Base-by-base conservation (phyloP, 1,140 invertebrate genomes). In the Vanessa atalanta region DNA sequence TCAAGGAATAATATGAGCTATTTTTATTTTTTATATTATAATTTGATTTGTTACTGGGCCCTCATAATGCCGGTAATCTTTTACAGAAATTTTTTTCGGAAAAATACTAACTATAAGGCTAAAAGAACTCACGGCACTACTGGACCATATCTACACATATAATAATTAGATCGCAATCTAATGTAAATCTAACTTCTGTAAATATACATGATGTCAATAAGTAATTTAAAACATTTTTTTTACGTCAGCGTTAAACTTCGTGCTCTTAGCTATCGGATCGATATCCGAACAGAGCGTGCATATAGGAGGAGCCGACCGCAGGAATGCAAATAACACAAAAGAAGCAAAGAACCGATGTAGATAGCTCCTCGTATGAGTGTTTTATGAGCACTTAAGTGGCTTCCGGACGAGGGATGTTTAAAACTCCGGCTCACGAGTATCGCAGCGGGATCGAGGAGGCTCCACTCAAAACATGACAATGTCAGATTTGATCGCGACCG, bases 351-450 rank as follows among this genome's bases (percentile, higher is more conserved):
- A 84, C 74, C 79, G 73, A 85, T 85, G 83, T 87, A 82, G 81
- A 88, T 80, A 84, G 82, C 83, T 82, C 76, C 83, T 86, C 75
- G 83, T 86, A 86, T 83, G 87, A 91, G 90, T 91, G 87, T 89
- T 92, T 91, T 91, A 91, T 89, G 88, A 90, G 84, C 89, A 89
- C 90, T 92, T 82, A 82, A 91, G 88, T 83, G 87, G 78, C 80
- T 85, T 86, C 88, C 85, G 84, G 80, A 79, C 78, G 72, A 77
- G 83, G 83, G 88, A 88, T 88, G 88, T 87, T 91, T 90, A 91
- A 89, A 87, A 87, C 86, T 88, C 83, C 68, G 75, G 67, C 75
- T 72, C 80, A 79, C 84, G 66, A 82, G 82, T 81, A 84, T 79
- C 80, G 76, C 74, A 71, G 70, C 66, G 75, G 77, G 73, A 85